These are phyloP conservation scores for Tromatobia lineatoria DNA, from an alignment of 2,888 invertebrate genomes.

Conservation along the genomic window DNA sequence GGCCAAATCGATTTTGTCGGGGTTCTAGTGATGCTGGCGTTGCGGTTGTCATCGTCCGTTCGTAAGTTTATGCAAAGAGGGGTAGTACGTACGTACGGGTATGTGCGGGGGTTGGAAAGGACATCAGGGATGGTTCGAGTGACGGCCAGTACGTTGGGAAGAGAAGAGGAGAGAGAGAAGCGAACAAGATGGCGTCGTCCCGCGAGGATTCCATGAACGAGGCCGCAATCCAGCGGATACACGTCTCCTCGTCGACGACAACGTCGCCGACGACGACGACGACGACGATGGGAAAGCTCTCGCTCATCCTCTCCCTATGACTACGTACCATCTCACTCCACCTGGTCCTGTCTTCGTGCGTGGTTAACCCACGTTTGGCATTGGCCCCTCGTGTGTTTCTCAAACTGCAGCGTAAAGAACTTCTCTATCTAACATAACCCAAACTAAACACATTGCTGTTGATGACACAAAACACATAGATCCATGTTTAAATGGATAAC, in stretches of 20 bases:
- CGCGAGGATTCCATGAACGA: constrained; percentile 81
- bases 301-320: constrained; percentile 58
- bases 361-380: constrained; percentile 72
- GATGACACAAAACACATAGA: constrained; percentile 22
- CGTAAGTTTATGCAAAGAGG: constrained; percentile 81
- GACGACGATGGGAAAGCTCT: constrained; percentile 58
- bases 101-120: constrained; percentile 65
- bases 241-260: constrained; percentile 81
- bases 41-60: constrained; percentile 76
- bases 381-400: constrained; percentile 70
- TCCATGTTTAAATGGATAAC: constrained; percentile 23
- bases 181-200: constrained; percentile 82
- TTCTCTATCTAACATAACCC: constrained; percentile 16
- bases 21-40: constrained; percentile 17
- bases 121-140: constrained; percentile 73
- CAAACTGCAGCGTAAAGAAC: constrained; percentile 70
- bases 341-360: constrained; percentile 51
- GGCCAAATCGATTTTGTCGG: constrained; percentile 56
- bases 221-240: constrained; percentile 83
- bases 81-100: constrained; percentile 42
- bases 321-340: constrained; percentile 43
- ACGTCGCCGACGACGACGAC: constrained; percentile 66
- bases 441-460: constrained; percentile 61
- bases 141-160: constrained; percentile 64
- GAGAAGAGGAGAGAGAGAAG: constrained; percentile 66